Evolutionary conservation across 2,797 vertebrate genomes (phyloP).

Genomic region (Eulemur coronatus): DNA sequence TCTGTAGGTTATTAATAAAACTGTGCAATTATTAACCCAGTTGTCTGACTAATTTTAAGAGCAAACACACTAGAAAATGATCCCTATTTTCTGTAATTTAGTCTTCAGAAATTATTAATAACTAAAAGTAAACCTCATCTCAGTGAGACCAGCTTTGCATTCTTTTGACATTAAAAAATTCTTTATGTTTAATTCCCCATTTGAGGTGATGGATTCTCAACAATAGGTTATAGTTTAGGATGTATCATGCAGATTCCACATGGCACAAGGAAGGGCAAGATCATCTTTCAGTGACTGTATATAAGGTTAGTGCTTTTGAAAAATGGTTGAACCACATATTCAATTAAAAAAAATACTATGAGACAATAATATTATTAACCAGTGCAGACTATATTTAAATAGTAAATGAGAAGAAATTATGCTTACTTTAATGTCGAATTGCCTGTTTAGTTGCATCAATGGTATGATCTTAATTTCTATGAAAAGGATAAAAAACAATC

Average conservation of each 20-base stretch:
- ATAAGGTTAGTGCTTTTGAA: not conserved
- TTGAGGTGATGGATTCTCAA: not conserved
- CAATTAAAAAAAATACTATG: not conserved
- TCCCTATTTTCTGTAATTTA: slow-evolving; percentile 75
- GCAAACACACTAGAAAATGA: slow-evolving; percentile 56
- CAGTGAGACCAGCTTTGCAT: slow-evolving; percentile 30
- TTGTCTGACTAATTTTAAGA: slow-evolving; percentile 71
- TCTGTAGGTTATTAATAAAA: slow-evolving; percentile 68
- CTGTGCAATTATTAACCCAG: slow-evolving; percentile 64
- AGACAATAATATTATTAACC: not conserved
- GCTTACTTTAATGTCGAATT: slow-evolving; percentile 1
- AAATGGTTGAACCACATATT: not conserved
- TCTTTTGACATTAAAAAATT: slow-evolving; percentile 38
- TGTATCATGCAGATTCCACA: not conserved
- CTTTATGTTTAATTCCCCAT: not conserved
- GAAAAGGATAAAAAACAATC: not conserved
- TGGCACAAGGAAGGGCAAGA: not conserved
- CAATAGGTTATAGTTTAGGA: not conserved
- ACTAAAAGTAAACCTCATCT: slow-evolving; percentile 67
- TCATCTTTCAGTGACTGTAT: not conserved
- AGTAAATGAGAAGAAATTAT: not conserved
- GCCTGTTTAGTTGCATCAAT: not conserved
- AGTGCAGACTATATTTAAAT: not conserved
- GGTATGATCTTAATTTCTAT: not conserved
- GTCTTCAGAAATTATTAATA: slow-evolving; percentile 62